Evolutionary conservation across 1,140 invertebrate species (phyloP).

Genomic region (Ruditapes philippinarum): DNA sequence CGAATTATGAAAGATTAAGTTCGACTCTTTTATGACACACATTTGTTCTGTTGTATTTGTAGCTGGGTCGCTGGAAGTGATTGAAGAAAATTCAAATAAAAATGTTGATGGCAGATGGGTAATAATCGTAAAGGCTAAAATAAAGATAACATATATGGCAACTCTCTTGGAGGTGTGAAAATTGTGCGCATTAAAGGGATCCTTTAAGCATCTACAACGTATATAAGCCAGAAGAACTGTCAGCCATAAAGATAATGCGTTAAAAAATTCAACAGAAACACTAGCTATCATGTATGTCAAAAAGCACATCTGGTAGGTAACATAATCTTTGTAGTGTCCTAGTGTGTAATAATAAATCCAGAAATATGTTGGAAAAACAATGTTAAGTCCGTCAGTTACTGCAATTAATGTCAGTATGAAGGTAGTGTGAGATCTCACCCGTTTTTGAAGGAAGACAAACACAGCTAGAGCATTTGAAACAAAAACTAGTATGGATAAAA

Average conservation of each 20-base stretch:
- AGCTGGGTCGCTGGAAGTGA: not conserved
- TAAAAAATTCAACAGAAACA: constrained; percentile 4
- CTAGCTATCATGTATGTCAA: not conserved
- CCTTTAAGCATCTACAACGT: constrained; percentile 10
- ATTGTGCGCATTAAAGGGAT: constrained; percentile 12
- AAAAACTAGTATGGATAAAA: not conserved
- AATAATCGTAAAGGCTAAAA: not conserved
- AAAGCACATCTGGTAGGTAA: not conserved
- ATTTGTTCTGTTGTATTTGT: not conserved
- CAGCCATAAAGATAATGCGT: constrained; percentile 41
- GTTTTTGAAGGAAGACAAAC: not conserved
- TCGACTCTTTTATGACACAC: not conserved
- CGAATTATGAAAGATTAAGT: not conserved
- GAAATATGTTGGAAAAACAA: not conserved
- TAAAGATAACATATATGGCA: not conserved
- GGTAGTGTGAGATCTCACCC: constrained; percentile 28
- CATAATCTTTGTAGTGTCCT: not conserved
- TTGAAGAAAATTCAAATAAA: not conserved
- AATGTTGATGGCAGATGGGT: constrained; percentile 31
- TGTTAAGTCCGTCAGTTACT: constrained; percentile 15
- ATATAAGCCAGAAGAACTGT: constrained; percentile 52
- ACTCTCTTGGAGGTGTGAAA: not conserved
- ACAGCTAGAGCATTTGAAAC: not conserved
- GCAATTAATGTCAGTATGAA: constrained; percentile 43
- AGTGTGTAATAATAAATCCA: constrained; percentile 28